Evolutionary conservation across 2,113 vertebrate species (phyloP), one percentile per base, ranked within the genome.

Genomic region (Tautogolabrus adspersus): DNA sequence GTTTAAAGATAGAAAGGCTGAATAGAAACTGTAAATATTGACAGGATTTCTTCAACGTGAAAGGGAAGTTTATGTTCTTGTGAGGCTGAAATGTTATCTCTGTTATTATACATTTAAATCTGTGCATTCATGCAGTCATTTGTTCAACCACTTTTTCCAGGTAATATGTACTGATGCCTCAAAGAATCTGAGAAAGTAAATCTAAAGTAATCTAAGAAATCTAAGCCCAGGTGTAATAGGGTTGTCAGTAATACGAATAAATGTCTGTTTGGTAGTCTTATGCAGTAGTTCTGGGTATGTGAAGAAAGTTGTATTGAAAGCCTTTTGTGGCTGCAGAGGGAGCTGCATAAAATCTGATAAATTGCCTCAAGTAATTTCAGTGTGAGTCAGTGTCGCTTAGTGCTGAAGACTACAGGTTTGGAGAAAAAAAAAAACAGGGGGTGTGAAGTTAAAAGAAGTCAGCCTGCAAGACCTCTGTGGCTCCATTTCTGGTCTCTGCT

Each of bases 61-160:
- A 40, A 21, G 52, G 58, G 57, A 71, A 42, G 51, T 69, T 73
- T 2, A 6, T 44, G 40, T 13, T 58, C 64, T 44, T 42, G 49
- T 5, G 30, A 49, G 37, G 49, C 22, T 9, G 34, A 30, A 65
- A 79, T 62, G 30, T 60, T 9, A n/a, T 21, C 30, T 22, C 1
- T 67, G 18, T 10, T 10, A 54, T 5, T 15, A 23, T 54, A 23
- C 3, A 44, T 26, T 40, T 22, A 1, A 22, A 10, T 1, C 40
- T 10, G 40, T 42, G 40, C 40, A 42, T 9, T 42, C 8, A 3
- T 10, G 6, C 11, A 10, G 40, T 42, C 3, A 9, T 11, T 11
- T 42, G 2, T 34, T 34, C 8, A 42, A 42, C 40, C 40, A 42
- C 40, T 10, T 42, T 42, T 42, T 42, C 30, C 30, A 34, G 30